phyloP scores from a whole-genome alignment of 2,888 invertebrate species.

The Eumacrocentrus americanus region DNA sequence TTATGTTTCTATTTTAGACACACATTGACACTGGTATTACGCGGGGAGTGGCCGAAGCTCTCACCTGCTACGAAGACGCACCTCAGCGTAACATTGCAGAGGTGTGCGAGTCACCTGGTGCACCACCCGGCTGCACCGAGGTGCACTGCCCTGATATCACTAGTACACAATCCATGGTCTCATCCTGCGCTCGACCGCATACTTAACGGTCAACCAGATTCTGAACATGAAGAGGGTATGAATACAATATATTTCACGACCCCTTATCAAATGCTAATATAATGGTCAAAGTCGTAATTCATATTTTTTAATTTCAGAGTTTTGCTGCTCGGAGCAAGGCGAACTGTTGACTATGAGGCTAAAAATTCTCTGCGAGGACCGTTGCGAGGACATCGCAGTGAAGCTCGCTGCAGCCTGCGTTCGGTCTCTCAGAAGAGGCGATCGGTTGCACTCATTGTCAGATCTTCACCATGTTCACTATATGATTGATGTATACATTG shows the following conservation, averaged over 20 bases:
- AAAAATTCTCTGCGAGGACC: conserved; percentile 68
- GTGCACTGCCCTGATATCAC: conserved; percentile 65
- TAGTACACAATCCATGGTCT: conserved; percentile 66
- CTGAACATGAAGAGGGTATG: conserved; percentile 61
- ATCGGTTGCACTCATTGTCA: conserved; percentile 55
- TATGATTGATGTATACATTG: conserved; percentile 68
- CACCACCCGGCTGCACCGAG: conserved; percentile 64
- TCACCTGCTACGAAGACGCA: conserved; percentile 60
- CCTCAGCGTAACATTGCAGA: conserved; percentile 60
- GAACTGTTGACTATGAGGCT: conserved; percentile 68
- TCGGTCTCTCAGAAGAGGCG: conserved; percentile 62
- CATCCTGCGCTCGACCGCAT: conserved; percentile 61
- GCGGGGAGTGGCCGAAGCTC: conserved; percentile 67
- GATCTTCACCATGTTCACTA: conserved; percentile 64
- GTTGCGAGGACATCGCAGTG: conserved; percentile 69
- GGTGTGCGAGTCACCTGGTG: conserved; percentile 61
- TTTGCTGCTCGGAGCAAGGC: conserved; percentile 69
- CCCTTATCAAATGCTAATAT: too few relatives aligned
- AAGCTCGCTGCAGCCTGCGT: conserved; percentile 66
- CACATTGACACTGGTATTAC: conserved; percentile 62
- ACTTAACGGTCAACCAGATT: conserved; percentile 56
- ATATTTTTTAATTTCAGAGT: conserved; percentile 65
- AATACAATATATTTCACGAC: not conserved
- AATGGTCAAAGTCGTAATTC: too few relatives aligned
- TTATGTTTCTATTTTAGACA: conserved; percentile 44